phyloP scores from a whole-genome alignment of 1,140 invertebrate genomes.

The Drosophila rufa region DNA sequence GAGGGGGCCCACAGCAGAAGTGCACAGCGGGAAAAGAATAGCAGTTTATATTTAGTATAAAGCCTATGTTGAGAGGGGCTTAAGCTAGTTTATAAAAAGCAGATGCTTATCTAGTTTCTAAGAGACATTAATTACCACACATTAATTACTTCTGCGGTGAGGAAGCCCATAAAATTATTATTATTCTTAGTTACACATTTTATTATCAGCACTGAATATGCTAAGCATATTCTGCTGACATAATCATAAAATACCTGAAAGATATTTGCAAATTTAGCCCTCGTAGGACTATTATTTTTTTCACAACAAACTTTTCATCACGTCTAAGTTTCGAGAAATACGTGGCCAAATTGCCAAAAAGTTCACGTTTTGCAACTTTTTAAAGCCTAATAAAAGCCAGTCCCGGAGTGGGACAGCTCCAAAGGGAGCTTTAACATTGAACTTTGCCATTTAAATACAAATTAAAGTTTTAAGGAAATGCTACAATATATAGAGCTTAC shows the following conservation, averaged over 20 bases:
- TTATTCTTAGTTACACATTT: no score
- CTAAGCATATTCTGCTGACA: neutral
- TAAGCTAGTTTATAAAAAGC: no score
- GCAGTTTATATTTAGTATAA: neutral
- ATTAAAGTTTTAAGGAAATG: conserved; percentile 3
- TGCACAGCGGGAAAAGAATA: neutral
- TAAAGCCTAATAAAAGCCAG: conserved; percentile 13
- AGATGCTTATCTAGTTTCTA: no score
- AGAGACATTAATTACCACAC: neutral
- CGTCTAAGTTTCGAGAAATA: conserved; percentile 12
- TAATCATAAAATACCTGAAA: conserved; percentile 4
- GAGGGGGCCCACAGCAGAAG: neutral
- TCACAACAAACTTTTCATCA: conserved; percentile 12
- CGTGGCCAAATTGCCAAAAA: conserved; percentile 13
- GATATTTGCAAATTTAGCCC: no score
- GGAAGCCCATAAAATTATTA: neutral
- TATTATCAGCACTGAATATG: neutral
- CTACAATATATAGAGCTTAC: neutral
- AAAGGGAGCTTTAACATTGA: neutral
- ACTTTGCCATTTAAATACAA: conserved; percentile 10
- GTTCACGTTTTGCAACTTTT: conserved; percentile 10
- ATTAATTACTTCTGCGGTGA: no score
- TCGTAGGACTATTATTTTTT: conserved; percentile 5
- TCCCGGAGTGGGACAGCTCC: neutral
- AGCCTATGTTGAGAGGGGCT: neutral